Conservation (phyloP, 2,797 vertebrate species). For the Pipistrellus pipistrellus region DNA sequence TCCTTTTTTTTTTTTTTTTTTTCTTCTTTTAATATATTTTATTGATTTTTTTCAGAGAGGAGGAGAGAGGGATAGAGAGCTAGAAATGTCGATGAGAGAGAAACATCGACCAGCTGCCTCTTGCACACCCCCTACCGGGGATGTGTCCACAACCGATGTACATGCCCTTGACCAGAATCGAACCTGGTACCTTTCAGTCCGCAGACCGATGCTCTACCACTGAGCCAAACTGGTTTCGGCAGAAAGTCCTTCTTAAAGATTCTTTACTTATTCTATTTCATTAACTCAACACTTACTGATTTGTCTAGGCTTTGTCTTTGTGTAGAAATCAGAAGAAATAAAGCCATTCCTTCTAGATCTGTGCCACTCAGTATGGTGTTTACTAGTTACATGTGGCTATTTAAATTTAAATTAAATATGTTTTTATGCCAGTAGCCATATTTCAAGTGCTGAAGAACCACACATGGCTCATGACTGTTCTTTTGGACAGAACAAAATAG, state of each 20-base stretch:
- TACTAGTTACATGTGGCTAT: neutral
- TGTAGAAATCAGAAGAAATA: conserved; percentile 32
- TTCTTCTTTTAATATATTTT: no score
- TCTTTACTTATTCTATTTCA: conserved; percentile 31
- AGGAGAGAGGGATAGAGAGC: no score
- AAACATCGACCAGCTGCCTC: no score
- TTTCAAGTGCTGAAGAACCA: conserved; percentile 41
- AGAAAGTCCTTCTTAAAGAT: neutral
- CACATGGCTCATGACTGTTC: neutral
- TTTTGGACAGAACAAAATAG: neutral
- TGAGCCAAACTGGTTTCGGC: no score
- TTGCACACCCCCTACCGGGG: no score
- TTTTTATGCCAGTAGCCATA: neutral
- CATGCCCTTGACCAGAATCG: no score
- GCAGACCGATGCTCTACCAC: no score
- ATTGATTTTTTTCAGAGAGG: no score
- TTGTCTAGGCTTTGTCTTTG: neutral
- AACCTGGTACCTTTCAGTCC: no score
- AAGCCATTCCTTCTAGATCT: neutral
- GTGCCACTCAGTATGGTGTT: neutral
- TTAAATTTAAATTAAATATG: conserved; percentile 16
- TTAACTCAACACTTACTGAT: neutral
- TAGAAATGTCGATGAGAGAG: no score
- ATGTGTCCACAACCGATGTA: no score
- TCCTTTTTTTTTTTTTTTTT: no score